These are phyloP conservation scores for Eledona agricola DNA, from an alignment of 2,888 invertebrate species.

Conservation along the genomic window DNA sequence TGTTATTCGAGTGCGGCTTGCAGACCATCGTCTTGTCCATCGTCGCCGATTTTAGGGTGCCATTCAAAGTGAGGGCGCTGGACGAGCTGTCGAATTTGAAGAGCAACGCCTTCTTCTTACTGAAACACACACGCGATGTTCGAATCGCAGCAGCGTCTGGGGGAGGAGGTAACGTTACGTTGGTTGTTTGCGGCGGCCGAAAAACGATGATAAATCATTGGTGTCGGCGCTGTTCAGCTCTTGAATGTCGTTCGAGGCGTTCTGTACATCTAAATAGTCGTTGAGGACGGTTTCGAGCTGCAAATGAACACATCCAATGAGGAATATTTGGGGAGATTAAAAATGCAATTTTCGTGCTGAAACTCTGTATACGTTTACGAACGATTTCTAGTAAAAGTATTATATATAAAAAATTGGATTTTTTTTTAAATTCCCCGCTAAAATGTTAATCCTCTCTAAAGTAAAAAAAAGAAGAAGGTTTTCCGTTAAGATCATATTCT, in stretches of 20 bases:
- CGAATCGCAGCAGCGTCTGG: too few species aligned
- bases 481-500: background rate
- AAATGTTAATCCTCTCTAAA: too few species aligned
- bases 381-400: too few species aligned
- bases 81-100: slow-evolving; percentile 77
- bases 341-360: too few species aligned
- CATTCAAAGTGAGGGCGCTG: slow-evolving; percentile 59
- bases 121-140: too few species aligned
- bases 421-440: too few species aligned
- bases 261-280: slow-evolving; percentile 88
- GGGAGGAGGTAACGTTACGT: slow-evolving; percentile 47
- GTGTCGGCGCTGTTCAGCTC: slow-evolving; percentile 58
- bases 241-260: slow-evolving; percentile 72
- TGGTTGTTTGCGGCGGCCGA: slow-evolving; percentile 64
- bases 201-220: slow-evolving; percentile 68
- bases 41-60: slow-evolving; percentile 52
- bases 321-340: too few species aligned
- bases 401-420: too few species aligned
- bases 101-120: slow-evolving; percentile 67
- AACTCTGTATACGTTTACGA: too few species aligned
- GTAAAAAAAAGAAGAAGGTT: too few species aligned
- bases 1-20: slow-evolving; percentile 75
- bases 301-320: too few species aligned
- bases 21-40: slow-evolving; percentile 76
- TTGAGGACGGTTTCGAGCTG: slow-evolving; percentile 84